phyloP scores from a whole-genome alignment of 2,888 invertebrate genomes.

The Dasypolia templi region DNA sequence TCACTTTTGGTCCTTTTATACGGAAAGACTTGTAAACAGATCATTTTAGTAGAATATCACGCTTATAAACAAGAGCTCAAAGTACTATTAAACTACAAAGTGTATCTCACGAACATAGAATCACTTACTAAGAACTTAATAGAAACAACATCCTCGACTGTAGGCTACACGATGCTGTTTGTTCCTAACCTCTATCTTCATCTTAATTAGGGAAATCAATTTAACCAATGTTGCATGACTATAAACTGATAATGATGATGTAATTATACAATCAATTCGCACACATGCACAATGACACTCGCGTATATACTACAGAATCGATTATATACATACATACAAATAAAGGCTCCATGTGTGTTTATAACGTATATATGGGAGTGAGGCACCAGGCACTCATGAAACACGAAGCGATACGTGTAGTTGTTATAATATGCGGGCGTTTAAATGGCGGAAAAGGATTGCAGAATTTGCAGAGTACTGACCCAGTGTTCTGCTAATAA shows the following conservation, averaged over 20 bases:
- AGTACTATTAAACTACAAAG: slow-evolving; percentile 17
- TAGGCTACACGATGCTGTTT: slow-evolving; percentile 35
- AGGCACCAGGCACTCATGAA: slow-evolving; percentile 66
- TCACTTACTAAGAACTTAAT: slow-evolving; percentile 18
- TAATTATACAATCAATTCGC: slow-evolving; percentile 77
- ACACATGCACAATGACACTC: slow-evolving; percentile 56
- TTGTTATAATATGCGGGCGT: slow-evolving; percentile 64
- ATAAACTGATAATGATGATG: slow-evolving; percentile 79
- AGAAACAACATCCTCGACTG: slow-evolving; percentile 25
- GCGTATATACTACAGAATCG: slow-evolving; percentile 55
- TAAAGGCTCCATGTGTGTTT: slow-evolving; percentile 61
- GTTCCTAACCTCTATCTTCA: slow-evolving; percentile 64
- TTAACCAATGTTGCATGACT: slow-evolving; percentile 78
- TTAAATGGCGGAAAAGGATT: slow-evolving; percentile 61
- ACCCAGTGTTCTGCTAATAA: slow-evolving; percentile 56
- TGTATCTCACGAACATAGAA: slow-evolving; percentile 8
- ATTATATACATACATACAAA: slow-evolving; percentile 58
- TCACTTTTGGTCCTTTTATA: slow-evolving; percentile 39
- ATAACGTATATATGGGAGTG: slow-evolving; percentile 59
- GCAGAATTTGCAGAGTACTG: slow-evolving; percentile 54
- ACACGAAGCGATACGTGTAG: slow-evolving; percentile 58
- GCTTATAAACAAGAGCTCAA: slow-evolving; percentile 2
- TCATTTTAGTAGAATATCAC: neutral
- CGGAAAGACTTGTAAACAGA: slow-evolving; percentile 11
- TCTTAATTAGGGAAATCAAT: slow-evolving; percentile 82